These are phyloP conservation scores for Trichonephila clavata DNA, from an alignment of 1,140 invertebrate species.

Conservation along the genomic window DNA sequence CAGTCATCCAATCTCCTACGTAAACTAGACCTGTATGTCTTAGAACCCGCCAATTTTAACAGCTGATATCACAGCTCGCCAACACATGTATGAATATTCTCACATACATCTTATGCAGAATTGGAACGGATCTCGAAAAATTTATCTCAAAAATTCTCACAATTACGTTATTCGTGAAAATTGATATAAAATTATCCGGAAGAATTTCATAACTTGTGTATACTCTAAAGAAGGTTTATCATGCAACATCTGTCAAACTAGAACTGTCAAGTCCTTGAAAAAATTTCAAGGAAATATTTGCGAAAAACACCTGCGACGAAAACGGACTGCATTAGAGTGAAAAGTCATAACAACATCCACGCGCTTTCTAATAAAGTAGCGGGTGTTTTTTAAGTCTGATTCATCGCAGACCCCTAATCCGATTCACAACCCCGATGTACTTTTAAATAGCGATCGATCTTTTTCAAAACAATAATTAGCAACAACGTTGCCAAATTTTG, in stretches of 20 bases:
- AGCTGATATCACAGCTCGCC: slow-evolving; percentile 24
- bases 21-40: slow-evolving; percentile 65
- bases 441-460: slow-evolving; percentile 73
- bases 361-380: slow-evolving; percentile 35
- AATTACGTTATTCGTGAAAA: slow-evolving; percentile 63
- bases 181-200: slow-evolving; percentile 39
- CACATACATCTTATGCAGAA: not conserved
- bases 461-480: slow-evolving; percentile 67
- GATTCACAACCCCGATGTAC: not conserved
- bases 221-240: not conserved
- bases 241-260: slow-evolving; percentile 62
- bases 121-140: not conserved
- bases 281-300: not conserved
- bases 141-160: not conserved
- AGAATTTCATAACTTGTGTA: slow-evolving; percentile 57
- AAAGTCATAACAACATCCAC: not conserved
- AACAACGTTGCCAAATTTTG: slow-evolving; percentile 39
- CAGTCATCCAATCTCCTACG: slow-evolving; percentile 65
- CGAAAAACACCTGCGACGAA: too few species aligned
- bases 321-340: not conserved
- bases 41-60: slow-evolving; percentile 71
- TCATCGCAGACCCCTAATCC: slow-evolving; percentile 52
- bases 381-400: slow-evolving; percentile 60
- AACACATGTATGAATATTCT: not conserved
- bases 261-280: not conserved